Percentiles rank a stretch among this genome's conserved stretches.
Evolutionary conservation across 2,888 invertebrate species (phyloP).

Genomic region (Chrysopilus asiliformis): DNA sequence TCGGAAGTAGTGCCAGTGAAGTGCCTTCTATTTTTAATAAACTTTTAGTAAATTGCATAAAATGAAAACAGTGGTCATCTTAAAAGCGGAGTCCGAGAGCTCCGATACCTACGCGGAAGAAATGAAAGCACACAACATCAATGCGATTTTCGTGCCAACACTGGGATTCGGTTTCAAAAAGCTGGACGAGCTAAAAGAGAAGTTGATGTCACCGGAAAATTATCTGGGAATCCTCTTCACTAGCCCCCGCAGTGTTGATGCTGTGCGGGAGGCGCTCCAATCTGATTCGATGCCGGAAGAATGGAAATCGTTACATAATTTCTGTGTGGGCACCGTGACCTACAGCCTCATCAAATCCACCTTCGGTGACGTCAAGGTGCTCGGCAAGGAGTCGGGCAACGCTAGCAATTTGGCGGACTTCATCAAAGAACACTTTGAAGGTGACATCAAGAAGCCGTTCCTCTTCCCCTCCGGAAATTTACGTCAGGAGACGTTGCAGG

Average conservation of each 20-base stretch:
- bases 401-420: conserved; percentile 39
- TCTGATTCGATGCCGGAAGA: conserved; percentile 28
- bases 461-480: conserved; percentile 45
- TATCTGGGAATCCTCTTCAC: conserved; percentile 42
- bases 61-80: conserved; percentile 28
- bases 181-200: conserved; percentile 32
- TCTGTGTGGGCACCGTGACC: conserved; percentile 43
- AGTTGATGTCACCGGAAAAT: conserved; percentile 34
- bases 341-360: conserved; percentile 35
- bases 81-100: conserved; percentile 35
- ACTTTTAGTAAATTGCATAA: too few species aligned
- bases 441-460: conserved; percentile 35
- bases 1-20: too few species aligned
- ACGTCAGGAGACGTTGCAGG: conserved; percentile 38
- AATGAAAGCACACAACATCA: conserved; percentile 35
- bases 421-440: conserved; percentile 38
- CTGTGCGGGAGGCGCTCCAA: conserved; percentile 35
- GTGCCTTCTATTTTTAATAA: not conserved
- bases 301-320: conserved; percentile 38
- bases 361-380: conserved; percentile 36
- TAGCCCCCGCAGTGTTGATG: conserved; percentile 43
- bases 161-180: conserved; percentile 40
- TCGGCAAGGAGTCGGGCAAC: conserved; percentile 42
- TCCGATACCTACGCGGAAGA: conserved; percentile 37
- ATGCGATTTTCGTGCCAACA: conserved; percentile 38